These are phyloP conservation scores for Porites cylindrica DNA, from an alignment of 92 coral and sea anemone species.

Conservation along the genomic window DNA sequence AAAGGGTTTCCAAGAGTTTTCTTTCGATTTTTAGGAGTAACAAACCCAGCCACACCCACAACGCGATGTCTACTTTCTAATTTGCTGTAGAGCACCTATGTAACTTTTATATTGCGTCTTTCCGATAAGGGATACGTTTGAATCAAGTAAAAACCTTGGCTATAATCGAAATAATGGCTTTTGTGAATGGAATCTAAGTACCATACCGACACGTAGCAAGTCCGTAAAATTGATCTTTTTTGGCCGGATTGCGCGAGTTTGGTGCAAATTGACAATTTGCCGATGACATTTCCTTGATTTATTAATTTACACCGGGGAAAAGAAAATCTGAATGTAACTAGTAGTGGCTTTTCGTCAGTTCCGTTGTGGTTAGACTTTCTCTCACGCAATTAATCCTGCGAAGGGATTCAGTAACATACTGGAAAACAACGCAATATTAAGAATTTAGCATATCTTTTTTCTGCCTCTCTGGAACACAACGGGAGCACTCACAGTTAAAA, in stretches of 20 bases:
- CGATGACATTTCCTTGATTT: constrained; percentile 15
- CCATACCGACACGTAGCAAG: background rate
- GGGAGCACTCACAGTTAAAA: background rate
- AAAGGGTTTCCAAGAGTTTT: too few species aligned
- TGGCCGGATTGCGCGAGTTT: too few species aligned
- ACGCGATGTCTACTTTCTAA: too few species aligned
- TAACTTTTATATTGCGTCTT: too few species aligned
- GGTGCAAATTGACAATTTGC: background rate
- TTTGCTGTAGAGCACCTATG: too few species aligned
- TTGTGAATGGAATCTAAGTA: background rate
- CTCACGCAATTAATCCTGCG: constrained; percentile 5
- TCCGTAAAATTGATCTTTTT: background rate
- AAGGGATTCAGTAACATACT: background rate
- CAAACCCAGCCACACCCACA: too few species aligned
- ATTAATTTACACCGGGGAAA: constrained; percentile 12
- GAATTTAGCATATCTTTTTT: background rate
- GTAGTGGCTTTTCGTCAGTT: constrained; percentile 24
- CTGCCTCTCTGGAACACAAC: background rate
- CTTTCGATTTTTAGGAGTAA: too few species aligned
- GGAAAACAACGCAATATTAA: background rate
- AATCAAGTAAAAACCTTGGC: background rate
- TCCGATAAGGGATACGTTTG: background rate
- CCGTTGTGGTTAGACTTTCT: background rate
- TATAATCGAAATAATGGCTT: background rate
- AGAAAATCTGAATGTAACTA: background rate